phyloP scores from a whole-genome alignment of 2,888 invertebrate genomes.

The Aphodius granarius region DNA sequence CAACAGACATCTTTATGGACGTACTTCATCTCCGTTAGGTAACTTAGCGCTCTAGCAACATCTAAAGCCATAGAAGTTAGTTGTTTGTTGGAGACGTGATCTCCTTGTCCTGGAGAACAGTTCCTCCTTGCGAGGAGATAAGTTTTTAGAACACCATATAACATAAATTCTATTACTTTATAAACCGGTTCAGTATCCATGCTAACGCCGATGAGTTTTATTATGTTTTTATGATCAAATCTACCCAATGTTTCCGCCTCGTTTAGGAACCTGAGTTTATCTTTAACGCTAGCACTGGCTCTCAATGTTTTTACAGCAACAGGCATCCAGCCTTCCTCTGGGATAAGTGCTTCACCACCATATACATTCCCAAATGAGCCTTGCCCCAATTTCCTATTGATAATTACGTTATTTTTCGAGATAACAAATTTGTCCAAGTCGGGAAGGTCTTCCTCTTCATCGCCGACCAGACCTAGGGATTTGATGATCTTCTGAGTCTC shows the following conservation, averaged over 20 bases:
- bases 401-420: conserved; percentile 78
- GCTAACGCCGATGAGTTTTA: conserved; percentile 82
- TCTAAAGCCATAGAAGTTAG: conserved; percentile 74
- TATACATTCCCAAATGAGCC: conserved; percentile 94
- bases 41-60: conserved; percentile 81
- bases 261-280: conserved; percentile 87
- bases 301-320: conserved; percentile 91
- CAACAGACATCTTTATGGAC: conserved; percentile 87
- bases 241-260: conserved; percentile 95
- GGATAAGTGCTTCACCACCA: conserved; percentile 80
- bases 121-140: conserved; percentile 84
- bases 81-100: conserved; percentile 73
- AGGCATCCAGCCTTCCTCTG: conserved; percentile 74
- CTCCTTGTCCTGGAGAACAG: conserved; percentile 64
- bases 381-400: conserved; percentile 83
- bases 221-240: conserved; percentile 87
- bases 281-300: conserved; percentile 78
- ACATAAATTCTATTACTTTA: conserved; percentile 92
- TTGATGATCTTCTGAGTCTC: conserved; percentile 70
- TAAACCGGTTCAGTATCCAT: conserved; percentile 86
- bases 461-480: conserved; percentile 66
- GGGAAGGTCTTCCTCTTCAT: conserved; percentile 53
- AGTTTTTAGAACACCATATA: conserved; percentile 90
- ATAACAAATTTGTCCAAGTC: conserved; percentile 87
- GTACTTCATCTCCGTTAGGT: conserved; percentile 81